Percentiles rank a stretch among this genome's conserved stretches.
phyloP scores from a whole-genome alignment of 1,140 invertebrate species.

The Aphelinus certus region DNA sequence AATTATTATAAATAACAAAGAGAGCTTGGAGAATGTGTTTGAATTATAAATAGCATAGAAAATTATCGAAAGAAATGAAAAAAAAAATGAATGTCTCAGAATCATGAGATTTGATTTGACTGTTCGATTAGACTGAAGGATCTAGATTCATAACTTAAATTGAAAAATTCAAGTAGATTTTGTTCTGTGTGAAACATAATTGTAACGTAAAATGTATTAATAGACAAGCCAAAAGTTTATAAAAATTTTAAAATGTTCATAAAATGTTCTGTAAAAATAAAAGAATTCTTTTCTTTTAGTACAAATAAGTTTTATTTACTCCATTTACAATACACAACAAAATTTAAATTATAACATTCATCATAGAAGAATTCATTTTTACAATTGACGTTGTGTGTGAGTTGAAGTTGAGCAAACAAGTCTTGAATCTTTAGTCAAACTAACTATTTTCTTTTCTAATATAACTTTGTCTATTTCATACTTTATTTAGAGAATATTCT shows the following conservation, averaged over 20 bases:
- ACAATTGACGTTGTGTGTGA: slow-evolving; percentile 21
- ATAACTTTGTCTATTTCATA: background rate
- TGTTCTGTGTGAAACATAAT: too few relatives aligned
- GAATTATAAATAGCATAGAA: too few relatives aligned
- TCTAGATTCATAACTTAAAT: too few relatives aligned
- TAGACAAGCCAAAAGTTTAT: slow-evolving; percentile 34
- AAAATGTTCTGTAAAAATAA: slow-evolving; percentile 15
- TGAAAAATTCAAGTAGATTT: too few relatives aligned
- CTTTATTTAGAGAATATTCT: too few relatives aligned
- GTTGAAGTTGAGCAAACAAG: slow-evolving; percentile 5
- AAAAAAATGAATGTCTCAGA: too few relatives aligned
- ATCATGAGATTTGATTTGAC: too few relatives aligned
- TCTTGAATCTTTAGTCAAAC: slow-evolving; percentile 38
- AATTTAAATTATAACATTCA: slow-evolving; percentile 36
- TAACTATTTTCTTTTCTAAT: slow-evolving; percentile 36
- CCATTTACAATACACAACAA: slow-evolving; percentile 26
- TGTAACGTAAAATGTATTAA: background rate
- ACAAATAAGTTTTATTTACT: slow-evolving; percentile 38
- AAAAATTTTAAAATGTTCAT: slow-evolving; percentile 13
- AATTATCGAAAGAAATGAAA: too few relatives aligned
- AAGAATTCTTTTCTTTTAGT: slow-evolving; percentile 22
- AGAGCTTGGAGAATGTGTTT: too few relatives aligned
- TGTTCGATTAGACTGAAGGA: too few relatives aligned
- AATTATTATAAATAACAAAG: too few relatives aligned
- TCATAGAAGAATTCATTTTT: slow-evolving; percentile 30